phyloP scores from a whole-genome alignment of 2,888 invertebrate species.

The Orthosia gracilis region DNA sequence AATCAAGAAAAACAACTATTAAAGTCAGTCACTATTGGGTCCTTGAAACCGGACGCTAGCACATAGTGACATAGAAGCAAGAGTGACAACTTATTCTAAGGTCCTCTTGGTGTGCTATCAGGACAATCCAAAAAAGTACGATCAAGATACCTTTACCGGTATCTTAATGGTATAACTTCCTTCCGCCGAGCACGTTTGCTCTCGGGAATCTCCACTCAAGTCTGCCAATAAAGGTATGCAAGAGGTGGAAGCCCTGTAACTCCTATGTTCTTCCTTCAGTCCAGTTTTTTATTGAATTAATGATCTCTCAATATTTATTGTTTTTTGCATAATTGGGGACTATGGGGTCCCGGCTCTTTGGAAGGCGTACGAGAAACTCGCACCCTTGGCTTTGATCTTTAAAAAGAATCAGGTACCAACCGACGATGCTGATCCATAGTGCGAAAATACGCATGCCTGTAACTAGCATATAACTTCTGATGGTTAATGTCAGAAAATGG shows the following conservation, averaged over 20 bases:
- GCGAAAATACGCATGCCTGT: too few relatives aligned
- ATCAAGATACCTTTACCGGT: not conserved
- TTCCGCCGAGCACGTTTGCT: not conserved
- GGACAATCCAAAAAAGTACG: not conserved
- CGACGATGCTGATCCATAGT: too few relatives aligned
- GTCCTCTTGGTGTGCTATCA: not conserved
- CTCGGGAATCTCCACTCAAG: not conserved
- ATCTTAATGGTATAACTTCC: not conserved
- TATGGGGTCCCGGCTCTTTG: not conserved
- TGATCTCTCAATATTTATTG: not conserved
- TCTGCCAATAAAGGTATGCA: not conserved
- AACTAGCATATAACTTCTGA: too few relatives aligned
- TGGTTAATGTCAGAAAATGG: not conserved
- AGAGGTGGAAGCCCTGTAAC: not conserved
- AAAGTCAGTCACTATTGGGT: too few relatives aligned
- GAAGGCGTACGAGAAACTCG: not conserved
- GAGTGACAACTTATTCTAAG: not conserved
- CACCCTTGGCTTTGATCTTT: too few relatives aligned
- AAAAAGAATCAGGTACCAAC: too few relatives aligned
- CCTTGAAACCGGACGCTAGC: too few relatives aligned
- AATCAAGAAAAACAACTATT: too few relatives aligned
- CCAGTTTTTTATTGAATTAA: not conserved
- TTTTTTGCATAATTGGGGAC: not conserved
- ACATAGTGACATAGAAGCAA: not conserved
- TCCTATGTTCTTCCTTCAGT: not conserved